phyloP scores from a whole-genome alignment of 2,888 invertebrate species.

The Oscheius onirici region DNA sequence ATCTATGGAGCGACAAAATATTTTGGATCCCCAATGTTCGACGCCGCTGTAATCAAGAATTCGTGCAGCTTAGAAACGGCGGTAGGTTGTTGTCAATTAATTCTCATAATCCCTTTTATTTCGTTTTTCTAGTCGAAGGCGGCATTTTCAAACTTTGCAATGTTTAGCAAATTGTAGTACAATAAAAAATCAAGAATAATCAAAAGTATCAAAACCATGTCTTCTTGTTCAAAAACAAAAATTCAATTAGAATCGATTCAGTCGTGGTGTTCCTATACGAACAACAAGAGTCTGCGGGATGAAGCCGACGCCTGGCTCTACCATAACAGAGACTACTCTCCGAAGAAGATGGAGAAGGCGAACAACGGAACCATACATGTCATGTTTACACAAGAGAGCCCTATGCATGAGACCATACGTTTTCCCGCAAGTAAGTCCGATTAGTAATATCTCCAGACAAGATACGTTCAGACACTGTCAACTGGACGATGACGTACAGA shows the following conservation, averaged over 20 bases:
- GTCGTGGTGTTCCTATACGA: constrained; percentile 5
- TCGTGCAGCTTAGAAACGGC: neutral
- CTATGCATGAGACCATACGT: constrained; percentile 8
- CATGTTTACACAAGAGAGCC: constrained; percentile 23
- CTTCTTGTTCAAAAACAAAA: too few relatives aligned
- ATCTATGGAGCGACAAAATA: constrained; percentile 19
- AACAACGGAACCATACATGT: neutral
- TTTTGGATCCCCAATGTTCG: constrained; percentile 8
- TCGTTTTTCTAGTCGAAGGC: neutral
- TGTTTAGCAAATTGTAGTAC: neutral
- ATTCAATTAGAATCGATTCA: too few relatives aligned
- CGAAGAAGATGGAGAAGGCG: neutral
- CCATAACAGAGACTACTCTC: constrained; percentile 9
- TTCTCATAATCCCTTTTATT: too few relatives aligned
- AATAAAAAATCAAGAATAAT: too few relatives aligned
- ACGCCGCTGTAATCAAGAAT: neutral
- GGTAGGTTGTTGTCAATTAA: neutral
- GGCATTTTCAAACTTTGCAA: neutral
- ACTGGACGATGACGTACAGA: constrained; percentile 58
- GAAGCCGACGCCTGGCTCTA: constrained; percentile 13
- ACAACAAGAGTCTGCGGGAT: neutral
- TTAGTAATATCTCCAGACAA: too few relatives aligned
- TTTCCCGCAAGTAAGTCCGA: constrained; percentile 4
- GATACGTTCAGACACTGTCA: constrained; percentile 49
- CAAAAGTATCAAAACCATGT: too few relatives aligned